Conservation (phyloP, 1,140 invertebrate genomes). For the Papilio xuthus region DNA sequence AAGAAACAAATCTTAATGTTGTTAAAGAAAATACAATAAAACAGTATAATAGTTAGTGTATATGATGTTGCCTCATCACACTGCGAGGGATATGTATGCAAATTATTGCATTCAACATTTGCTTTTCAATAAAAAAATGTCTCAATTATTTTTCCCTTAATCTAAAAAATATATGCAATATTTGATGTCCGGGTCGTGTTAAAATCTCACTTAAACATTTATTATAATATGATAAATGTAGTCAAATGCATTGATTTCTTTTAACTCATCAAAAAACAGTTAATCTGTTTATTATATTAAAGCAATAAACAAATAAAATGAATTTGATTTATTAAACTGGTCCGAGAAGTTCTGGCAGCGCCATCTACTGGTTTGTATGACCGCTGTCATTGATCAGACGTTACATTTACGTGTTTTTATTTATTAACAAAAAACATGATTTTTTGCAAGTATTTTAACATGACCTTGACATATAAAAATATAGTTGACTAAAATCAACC, state of each 20-base stretch:
- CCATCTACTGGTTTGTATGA: too few relatives aligned
- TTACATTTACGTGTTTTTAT: too few relatives aligned
- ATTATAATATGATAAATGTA: neutral
- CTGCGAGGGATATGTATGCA: constrained; percentile 49
- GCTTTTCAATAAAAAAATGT: constrained; percentile 50
- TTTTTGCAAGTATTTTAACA: neutral
- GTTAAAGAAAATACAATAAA: constrained; percentile 19
- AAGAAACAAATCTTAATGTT: neutral
- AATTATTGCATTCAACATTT: constrained; percentile 10
- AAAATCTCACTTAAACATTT: neutral
- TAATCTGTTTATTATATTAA: too few relatives aligned
- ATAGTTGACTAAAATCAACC: constrained; percentile 66
- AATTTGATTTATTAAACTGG: too few relatives aligned
- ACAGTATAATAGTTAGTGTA: constrained; percentile 43
- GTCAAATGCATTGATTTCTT: too few relatives aligned
- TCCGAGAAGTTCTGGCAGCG: too few relatives aligned
- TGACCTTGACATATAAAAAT: constrained; percentile 52
- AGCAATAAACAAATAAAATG: too few relatives aligned
- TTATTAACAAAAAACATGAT: too few relatives aligned
- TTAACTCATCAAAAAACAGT: too few relatives aligned
- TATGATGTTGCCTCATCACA: constrained; percentile 53
- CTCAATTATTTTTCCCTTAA: constrained; percentile 71
- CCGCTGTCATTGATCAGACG: too few relatives aligned
- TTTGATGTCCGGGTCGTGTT: neutral
- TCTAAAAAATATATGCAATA: constrained; percentile 65